Percentiles rank a stretch among this genome's conserved stretches.
phyloP scores from a whole-genome alignment of 2,888 invertebrate genomes.

The Acleris holmiana region DNA sequence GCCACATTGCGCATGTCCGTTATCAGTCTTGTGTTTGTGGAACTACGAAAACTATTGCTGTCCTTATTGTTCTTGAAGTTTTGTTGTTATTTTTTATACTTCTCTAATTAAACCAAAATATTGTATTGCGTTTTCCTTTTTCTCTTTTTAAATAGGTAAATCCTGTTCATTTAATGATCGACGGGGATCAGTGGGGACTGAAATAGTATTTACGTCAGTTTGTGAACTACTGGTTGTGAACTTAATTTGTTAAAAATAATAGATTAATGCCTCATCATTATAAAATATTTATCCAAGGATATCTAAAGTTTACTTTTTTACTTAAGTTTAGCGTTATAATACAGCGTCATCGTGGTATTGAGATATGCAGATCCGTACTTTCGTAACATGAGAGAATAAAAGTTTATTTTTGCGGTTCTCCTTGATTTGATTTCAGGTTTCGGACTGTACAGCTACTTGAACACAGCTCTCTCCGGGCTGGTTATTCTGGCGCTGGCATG shows the following conservation, averaged over 20 bases:
- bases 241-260: no score
- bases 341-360: no score
- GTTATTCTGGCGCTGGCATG: conserved; percentile 43
- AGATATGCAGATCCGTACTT: no score
- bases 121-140: conserved; percentile 15
- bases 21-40: conserved; percentile 64
- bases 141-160: background rate
- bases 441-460: conserved; percentile 42
- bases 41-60: conserved; percentile 74
- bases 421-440: conserved; percentile 39
- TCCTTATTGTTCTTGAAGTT: conserved; percentile 74
- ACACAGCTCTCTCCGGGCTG: conserved; percentile 41
- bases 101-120: conserved; percentile 32
- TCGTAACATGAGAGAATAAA: no score
- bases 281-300: no score
- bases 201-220: no score
- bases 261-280: no score
- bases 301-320: no score
- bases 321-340: no score
- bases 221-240: no score
- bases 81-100: conserved; percentile 48
- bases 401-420: background rate
- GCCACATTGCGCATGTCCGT: conserved; percentile 75
- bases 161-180: background rate
- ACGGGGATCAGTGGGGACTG: no score